Evolutionary conservation across 92 coral and sea anemone species (phyloP).

Genomic region (Muricea muricata): DNA sequence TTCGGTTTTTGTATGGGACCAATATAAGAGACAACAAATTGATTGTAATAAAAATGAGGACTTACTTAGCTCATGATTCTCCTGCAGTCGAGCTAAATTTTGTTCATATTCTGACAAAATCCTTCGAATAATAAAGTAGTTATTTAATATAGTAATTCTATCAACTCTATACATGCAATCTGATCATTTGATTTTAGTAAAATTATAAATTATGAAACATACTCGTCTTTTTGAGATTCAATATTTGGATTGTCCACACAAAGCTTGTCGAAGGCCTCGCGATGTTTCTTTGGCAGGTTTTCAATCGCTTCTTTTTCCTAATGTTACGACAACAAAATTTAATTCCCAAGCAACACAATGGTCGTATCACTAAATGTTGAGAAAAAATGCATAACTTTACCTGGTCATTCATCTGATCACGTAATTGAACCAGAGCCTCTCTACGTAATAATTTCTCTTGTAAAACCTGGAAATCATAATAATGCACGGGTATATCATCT

Average conservation of each 20-base stretch:
- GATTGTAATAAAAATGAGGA: not conserved
- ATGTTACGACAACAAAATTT: not conserved
- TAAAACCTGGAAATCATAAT: constrained; percentile 64
- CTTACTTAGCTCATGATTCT: constrained; percentile 89
- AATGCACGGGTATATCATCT: not conserved
- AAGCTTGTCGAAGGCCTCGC: constrained; percentile 69
- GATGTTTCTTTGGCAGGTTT: constrained; percentile 68
- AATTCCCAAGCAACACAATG: no score
- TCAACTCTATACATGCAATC: no score
- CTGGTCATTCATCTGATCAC: constrained; percentile 80
- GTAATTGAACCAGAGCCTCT: constrained; percentile 83
- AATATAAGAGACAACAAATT: no score
- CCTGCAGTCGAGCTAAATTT: constrained; percentile 79
- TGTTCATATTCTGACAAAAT: constrained; percentile 84
- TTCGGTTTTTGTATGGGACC: no score
- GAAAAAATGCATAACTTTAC: no score
- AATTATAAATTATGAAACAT: not conserved
- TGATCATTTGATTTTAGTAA: no score
- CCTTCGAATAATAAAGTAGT: constrained; percentile 43
- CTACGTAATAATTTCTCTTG: constrained; percentile 90
- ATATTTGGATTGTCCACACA: constrained; percentile 74
- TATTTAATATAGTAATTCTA: not conserved
- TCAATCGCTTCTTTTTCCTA: constrained; percentile 87
- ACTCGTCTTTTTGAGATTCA: constrained; percentile 81
- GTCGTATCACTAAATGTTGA: no score